phyloP scores from a whole-genome alignment of 1,140 invertebrate species.

The Streblospio benedicti region DNA sequence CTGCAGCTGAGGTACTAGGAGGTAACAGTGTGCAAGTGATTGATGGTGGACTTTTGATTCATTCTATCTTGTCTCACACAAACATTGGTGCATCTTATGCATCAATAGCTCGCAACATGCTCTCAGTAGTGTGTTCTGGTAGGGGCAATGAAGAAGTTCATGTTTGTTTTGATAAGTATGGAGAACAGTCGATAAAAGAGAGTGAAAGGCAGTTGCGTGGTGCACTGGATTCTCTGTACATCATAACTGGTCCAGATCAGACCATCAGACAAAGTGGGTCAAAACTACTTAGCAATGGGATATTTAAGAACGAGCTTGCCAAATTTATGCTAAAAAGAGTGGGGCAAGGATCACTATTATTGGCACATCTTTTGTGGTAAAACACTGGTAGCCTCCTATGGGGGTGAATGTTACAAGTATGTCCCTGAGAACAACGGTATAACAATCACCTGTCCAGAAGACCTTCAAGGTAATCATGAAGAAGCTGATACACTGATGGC shows the following conservation, averaged over 20 bases:
- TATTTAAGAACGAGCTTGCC: background rate
- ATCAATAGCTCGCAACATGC: background rate
- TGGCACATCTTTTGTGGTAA: background rate
- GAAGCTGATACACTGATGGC: background rate
- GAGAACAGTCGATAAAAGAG: background rate
- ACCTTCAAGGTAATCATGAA: background rate
- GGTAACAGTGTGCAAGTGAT: background rate
- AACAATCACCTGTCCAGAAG: background rate
- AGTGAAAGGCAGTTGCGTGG: background rate
- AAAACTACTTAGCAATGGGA: background rate
- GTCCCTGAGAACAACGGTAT: background rate
- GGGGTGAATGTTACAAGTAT: background rate
- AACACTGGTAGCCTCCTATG: background rate
- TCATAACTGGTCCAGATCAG: background rate
- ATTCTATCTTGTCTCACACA: background rate
- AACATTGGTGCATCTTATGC: background rate
- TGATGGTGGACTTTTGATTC: background rate
- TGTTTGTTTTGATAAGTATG: background rate
- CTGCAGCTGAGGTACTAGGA: background rate
- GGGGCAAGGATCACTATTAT: background rate
- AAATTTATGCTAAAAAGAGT: background rate
- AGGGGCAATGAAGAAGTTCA: too few relatives aligned
- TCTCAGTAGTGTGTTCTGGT: too few relatives aligned
- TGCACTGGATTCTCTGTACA: background rate
- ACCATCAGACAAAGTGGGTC: background rate